Evolutionary conservation across 2,797 vertebrate species (phyloP), one percentile per base, ranked within the genome.

Genomic region (Carcharodon carcharias): DNA sequence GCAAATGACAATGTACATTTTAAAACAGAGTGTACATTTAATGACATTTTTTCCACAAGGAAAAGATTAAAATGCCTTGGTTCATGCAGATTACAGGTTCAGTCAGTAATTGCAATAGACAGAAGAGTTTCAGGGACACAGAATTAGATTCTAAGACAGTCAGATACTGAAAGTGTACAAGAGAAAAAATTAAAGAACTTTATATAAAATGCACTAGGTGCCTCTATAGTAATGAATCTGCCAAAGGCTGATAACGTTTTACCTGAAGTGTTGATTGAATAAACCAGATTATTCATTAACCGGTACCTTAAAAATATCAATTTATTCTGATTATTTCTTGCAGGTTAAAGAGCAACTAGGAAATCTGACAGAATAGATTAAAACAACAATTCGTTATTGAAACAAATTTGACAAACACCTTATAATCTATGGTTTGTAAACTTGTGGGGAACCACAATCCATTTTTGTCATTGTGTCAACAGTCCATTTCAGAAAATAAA

Each of bases 221-320:
- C 97, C 97, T 97, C 97, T 97, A 97, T 97, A 97, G 98, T 99
- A 99, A 99, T 99, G 98, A 99, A 99, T 98, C 98, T 99, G 99
- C 98, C 98, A 99, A 98, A 98, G 98, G 97, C 98, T 98, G 98
- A 98, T 98, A 98, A 97, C 98, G 97, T 98, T 98, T 98, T 98
- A 98, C 97, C 97, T 97, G 97, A 98, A 97, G 97, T 97, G 98
- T 96, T 98, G 98, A 99, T 98, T 98, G 97, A 98, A 98, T 98
- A 98, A 98, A 98, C 98, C 98, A 98, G 97, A 97, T 97, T 98
- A 98, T 99, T 98, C 98, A 98, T 98, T 99, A 98, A 98, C 98
- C 98, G 97, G 97, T 98, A 98, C 98, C 98, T 98, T 98, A 98
- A 98, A n/a, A 61, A 98, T 98, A 98, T 98, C 97, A 98, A 97